Evolutionary conservation across 2,113 vertebrate genomes (phyloP), one percentile per base, ranked within the genome.

Genomic region (Megaceryle maxima): DNA sequence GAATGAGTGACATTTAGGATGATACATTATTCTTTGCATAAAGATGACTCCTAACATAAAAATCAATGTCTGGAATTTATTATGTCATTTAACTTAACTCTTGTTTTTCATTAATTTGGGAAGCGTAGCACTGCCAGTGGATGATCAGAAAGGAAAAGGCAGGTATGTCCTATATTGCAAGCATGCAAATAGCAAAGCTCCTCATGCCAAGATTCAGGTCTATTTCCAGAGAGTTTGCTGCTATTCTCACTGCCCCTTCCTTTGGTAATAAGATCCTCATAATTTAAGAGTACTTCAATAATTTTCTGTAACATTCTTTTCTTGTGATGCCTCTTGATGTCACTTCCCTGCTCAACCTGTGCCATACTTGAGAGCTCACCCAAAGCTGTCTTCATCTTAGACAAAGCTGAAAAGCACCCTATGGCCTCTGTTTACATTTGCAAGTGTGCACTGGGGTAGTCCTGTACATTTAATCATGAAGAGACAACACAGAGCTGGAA

Each of bases 61-160:
- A 97, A 89, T 72, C 60, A 92, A 25, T 82, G 77, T 76, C 87
- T 92, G 91, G 84, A 91, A 94, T 92, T 96, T 92, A 95, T 92
- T 51, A 82, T 76, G 57, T 82, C 87, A 51, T 93, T 93, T 93
- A 74, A 70, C 16, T 88, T 88, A 93, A 89, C 44, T 73, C 59
- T 78, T 84, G 53, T 62, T 92, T 95, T 92, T 79, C 78, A 82
- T 88, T 89, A 76, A 76, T 89, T 89, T 41, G 35, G 29, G 66
- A 95, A 94, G 48, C 0, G 0, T 66, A 87, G 26, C 57, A 64
- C 50, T 87, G 53, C 33, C 37, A 57, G 53, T 8, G 39, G 51
- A 53, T 78, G 68, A 26, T 84, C n/a, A 29, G 20, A 85, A 91
- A 64, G 11, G 51, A 84, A 83, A 94, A 94, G 51, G 18, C 29